These are phyloP conservation scores for Drosophila parvula DNA, from an alignment of 1,140 invertebrate genomes.

Conservation along the genomic window DNA sequence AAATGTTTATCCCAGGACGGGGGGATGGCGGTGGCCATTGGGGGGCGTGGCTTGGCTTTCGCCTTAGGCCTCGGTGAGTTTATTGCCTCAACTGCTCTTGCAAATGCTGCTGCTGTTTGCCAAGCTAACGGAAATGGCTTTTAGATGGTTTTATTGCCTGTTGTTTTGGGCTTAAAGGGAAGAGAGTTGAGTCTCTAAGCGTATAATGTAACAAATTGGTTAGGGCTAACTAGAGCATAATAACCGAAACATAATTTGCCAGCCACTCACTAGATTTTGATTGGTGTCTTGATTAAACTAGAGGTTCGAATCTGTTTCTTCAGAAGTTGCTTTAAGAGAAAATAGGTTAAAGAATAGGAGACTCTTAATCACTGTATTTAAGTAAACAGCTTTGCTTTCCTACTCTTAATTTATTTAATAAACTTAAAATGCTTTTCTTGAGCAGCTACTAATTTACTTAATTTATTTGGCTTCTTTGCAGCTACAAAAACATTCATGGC, in stretches of 20 bases:
- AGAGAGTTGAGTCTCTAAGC: not conserved
- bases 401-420: not conserved
- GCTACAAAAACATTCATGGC: conserved; percentile 74
- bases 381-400: not conserved
- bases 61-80: conserved; percentile 25
- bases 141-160: conserved; percentile 45
- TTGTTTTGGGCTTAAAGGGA: not conserved
- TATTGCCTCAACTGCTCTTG: conserved; percentile 34
- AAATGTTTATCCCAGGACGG: conserved; percentile 34
- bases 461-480: conserved; percentile 9
- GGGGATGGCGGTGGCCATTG: not conserved
- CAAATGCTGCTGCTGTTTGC: conserved; percentile 12
- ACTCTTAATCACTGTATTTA: not conserved
- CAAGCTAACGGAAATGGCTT: conserved; percentile 44
- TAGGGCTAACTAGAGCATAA: conserved; percentile 46
- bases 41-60: conserved; percentile 16
- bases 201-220: conserved; percentile 34
- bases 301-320: not conserved
- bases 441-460: not conserved
- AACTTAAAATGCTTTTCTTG: rapidly evolving
- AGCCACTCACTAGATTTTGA: not conserved
- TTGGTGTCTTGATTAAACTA: conserved; percentile 5
- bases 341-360: not conserved
- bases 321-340: not conserved
- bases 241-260: conserved; percentile 40